Conservation (phyloP, 2,113 vertebrate species). For the Harpagus bidentatus region DNA sequence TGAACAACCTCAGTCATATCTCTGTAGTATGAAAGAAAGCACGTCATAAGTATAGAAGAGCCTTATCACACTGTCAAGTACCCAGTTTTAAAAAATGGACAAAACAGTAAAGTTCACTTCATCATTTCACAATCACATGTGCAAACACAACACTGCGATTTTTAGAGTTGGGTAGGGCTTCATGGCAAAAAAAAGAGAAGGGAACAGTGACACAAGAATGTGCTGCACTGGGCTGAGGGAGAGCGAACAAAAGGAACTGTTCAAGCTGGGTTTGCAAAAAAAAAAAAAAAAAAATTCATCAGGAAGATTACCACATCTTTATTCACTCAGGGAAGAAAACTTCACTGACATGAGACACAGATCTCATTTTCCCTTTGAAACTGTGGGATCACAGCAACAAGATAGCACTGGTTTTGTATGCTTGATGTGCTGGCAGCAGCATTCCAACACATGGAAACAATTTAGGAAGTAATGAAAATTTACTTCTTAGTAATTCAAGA, state of each 20-base stretch:
- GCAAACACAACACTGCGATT: not conserved
- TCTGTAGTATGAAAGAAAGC: conserved; percentile 75
- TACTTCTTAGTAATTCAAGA: not conserved
- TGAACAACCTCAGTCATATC: conserved; percentile 99
- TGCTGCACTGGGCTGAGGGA: not conserved
- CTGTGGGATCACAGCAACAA: not conserved
- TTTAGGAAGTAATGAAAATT: not conserved
- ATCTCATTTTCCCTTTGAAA: not conserved
- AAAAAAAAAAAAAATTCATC: not conserved
- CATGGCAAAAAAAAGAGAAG: not conserved
- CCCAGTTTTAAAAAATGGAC: not conserved
- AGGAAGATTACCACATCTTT: not conserved
- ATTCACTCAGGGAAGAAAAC: not conserved
- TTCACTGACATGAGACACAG: not conserved
- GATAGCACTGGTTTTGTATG: not conserved
- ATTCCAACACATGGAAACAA: not conserved
- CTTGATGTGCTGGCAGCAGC: not conserved
- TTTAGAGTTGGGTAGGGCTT: not conserved
- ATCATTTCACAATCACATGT: no score
- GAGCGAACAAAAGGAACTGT: not conserved
- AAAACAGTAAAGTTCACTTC: no score
- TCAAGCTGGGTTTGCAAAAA: not conserved
- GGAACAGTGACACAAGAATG: not conserved
- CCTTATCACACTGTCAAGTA: not conserved
- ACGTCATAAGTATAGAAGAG: conserved; percentile 36